Evolutionary conservation across 2,113 vertebrate genomes (phyloP), one percentile per base, ranked within the genome.

Genomic region (Saccopteryx leptura): DNA sequence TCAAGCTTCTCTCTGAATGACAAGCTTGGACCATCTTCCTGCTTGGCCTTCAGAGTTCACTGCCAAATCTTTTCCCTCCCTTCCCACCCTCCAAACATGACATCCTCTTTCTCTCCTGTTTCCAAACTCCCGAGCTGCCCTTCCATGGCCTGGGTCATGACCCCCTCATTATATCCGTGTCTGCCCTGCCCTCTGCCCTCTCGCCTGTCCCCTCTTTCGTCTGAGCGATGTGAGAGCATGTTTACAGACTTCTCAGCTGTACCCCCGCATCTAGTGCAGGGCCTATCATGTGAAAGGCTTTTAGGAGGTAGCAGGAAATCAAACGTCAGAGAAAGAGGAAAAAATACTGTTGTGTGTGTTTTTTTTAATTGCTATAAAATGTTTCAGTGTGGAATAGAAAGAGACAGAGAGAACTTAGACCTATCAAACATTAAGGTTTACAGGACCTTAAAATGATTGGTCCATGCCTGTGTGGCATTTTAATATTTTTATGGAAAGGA

Each of bases 401-500:
- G 83, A 92, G 65, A 90, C 56, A 79, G 60, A 80, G 18, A 81
- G 61, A 68, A 54, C 21, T 71, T 76, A 52, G 4, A 81, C 56
- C 79, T 85, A 81, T 56, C 78, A 63, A 84, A 94, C 72, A 33
- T 26, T 21, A 72, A 76, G 54, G 71, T 88, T 92, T 93, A 86
- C 54, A 88, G 63, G 78, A 61, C 65, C 86, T n/a, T 79, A 68
- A 82, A 93, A 58, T 63, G 95, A 93, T 82, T 79, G 56, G 50
- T 33, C 33, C 52, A 39, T 18, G 84, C 65, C 19, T 19, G 10
- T 50, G 82, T 83, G 82, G 63, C 93, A 91, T 65, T 96, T 97
- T 91, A 82, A 94, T 83, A 79, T 84, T 93, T 63, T 58, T 33
- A 72, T 85, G 85, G 52, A 85, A 90, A 92, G 82, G 81, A 90